phyloP scores from a whole-genome alignment of 2,888 invertebrate genomes.

The Ectemnius continuus region DNA sequence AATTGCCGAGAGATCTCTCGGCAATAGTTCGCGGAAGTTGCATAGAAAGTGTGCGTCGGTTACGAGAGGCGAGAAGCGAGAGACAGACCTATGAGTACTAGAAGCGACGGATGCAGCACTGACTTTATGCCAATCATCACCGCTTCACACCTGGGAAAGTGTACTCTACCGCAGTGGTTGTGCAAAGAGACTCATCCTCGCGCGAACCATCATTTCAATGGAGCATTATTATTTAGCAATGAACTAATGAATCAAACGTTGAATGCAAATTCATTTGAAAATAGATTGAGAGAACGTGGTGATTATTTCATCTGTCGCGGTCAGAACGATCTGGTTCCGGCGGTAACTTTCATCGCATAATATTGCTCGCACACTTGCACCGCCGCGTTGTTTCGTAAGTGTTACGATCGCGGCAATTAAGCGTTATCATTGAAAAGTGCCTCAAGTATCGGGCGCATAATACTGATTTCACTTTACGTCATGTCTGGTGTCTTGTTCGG shows the following conservation, averaged over 20 bases:
- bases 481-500: no score
- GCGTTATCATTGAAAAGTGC: slow-evolving; percentile 5
- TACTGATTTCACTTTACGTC: slow-evolving; percentile 28
- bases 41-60: slow-evolving; percentile 68
- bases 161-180: no score
- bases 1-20: slow-evolving; percentile 68
- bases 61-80: neutral
- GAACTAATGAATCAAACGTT: no score
- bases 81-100: neutral
- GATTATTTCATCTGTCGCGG: neutral
- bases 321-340: slow-evolving; percentile 11
- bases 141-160: no score
- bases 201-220: no score
- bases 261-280: no score
- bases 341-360: slow-evolving; percentile 7
- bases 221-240: no score
- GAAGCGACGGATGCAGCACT: neutral
- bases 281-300: no score
- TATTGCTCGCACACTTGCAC: neutral
- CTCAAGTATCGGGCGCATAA: neutral
- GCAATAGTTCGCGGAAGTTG: slow-evolving; percentile 66
- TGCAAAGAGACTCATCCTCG: no score
- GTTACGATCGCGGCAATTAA: slow-evolving; percentile 6
- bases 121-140: neutral
- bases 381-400: slow-evolving; percentile 17